Evolutionary conservation across 2,113 vertebrate species (phyloP), one percentile per base, ranked within the genome.

Genomic region (Toxotes jaculatrix): DNA sequence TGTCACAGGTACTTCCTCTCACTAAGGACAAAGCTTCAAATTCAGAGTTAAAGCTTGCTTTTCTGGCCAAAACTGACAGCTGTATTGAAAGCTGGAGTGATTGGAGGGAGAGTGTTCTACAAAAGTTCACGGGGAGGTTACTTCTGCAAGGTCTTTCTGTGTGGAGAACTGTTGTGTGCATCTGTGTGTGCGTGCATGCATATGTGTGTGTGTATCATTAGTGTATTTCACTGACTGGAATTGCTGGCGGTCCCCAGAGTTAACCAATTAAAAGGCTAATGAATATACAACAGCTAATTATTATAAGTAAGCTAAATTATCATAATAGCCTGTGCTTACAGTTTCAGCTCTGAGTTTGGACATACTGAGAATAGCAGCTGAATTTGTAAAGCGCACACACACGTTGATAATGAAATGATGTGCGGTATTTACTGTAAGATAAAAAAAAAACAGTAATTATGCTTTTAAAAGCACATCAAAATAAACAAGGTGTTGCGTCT

Each of bases 1-100:
- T 97, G 96, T 96, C 95, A 86, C 94, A 95, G 96, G 96, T 95
- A 96, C 87, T 80, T 83, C 77, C 82, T 84, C 93, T 86, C 63
- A 86, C 92, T 72, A 84, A 90, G 81, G 86, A 93, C 86, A 91
- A 88, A 83, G 92, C 90, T 79, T 84, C 88, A 91, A 85, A 91
- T 88, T 90, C 77, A 62, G 66, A 86, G 68, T 86, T 76, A 76
- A 79, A 68, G 83, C 84, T 77, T 91, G 91, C 80, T 94, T 93
- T 92, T 91, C 74, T 70, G 77, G 80, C 83, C 91, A 31, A 90
- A 80, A 91, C 89, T 91, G 96, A 95, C 95, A 95, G 91, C 81
- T 93, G 94, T 93, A 89, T 86, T 83, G 80, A 91, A 87, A 88
- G 84, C 83, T 71, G 45, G 55, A 78, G 74, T 68, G 81, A 87